Conservation (phyloP, 1,140 invertebrate species). For the Hylaeus volcanicus region DNA sequence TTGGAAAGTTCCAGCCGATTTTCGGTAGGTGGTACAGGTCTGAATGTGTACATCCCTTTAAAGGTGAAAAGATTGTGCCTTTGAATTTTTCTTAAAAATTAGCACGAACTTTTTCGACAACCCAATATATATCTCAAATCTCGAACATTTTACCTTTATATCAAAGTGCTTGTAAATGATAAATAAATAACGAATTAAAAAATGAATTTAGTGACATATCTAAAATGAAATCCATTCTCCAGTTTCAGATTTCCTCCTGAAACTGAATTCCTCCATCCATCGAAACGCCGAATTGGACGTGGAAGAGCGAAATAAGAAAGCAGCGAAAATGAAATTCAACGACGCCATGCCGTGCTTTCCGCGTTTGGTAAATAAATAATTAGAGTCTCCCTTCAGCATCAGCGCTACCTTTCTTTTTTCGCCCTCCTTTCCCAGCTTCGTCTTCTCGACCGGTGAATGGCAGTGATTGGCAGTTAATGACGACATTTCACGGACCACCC, state of each 20-base stretch:
- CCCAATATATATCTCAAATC: no score
- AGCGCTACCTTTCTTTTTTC: constrained; percentile 32
- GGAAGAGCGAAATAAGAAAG: constrained; percentile 3
- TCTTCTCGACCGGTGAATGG: constrained; percentile 65
- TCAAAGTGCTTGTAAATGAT: no score
- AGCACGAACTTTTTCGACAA: no score
- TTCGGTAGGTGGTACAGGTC: no score
- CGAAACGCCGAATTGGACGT: constrained; percentile 41
- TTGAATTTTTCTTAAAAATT: no score
- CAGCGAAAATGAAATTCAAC: constrained; percentile 35
- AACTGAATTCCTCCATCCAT: constrained; percentile 50
- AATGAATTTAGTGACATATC: background rate
- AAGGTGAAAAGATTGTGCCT: no score
- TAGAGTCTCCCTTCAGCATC: constrained; percentile 61
- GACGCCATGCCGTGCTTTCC: constrained; percentile 24
- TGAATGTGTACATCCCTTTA: no score
- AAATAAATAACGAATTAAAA: no score
- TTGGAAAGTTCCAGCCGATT: no score
- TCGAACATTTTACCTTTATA: no score
- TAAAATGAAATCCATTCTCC: no score
- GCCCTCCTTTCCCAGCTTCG: constrained; percentile 30
- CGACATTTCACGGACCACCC: constrained; percentile 62
- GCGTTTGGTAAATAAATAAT: constrained; percentile 67
- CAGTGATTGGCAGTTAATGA: constrained; percentile 75
- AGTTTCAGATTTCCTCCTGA: no score